phyloP scores from a whole-genome alignment of 1,140 invertebrate species.

The Hestina assimilis region DNA sequence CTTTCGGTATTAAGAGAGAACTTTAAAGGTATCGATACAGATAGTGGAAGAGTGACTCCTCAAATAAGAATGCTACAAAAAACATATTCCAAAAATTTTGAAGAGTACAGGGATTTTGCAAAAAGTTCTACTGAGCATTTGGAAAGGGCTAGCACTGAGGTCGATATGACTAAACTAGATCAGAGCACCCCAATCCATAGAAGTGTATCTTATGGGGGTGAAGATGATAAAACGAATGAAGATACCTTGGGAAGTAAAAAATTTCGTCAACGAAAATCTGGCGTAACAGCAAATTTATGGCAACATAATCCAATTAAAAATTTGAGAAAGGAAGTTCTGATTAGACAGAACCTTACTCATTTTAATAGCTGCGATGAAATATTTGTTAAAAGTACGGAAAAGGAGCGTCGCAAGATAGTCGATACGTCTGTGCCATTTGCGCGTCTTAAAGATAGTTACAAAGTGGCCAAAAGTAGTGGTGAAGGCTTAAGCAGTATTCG shows the following conservation, averaged over 20 bases:
- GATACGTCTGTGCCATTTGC: conserved; percentile 22
- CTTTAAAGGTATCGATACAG: conserved; percentile 52
- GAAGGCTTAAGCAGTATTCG: conserved; percentile 32
- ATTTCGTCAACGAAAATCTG: conserved; percentile 43
- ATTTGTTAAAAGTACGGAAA: conserved; percentile 17
- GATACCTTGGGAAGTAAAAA: conserved; percentile 21
- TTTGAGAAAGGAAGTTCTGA: conserved; percentile 50
- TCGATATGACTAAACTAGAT: conserved; percentile 23
- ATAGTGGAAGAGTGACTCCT: conserved; percentile 41
- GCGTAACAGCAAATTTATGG: conserved; percentile 37
- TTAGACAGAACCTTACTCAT: conserved; percentile 40
- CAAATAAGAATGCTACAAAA: conserved; percentile 58
- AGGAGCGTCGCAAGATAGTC: conserved; percentile 22
- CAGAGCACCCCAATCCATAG: conserved; percentile 31
- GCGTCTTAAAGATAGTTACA: conserved; percentile 25
- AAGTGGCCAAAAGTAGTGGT: background rate
- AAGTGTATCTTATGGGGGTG: conserved; percentile 35
- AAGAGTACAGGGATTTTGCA: conserved; percentile 36
- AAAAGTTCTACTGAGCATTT: conserved; percentile 39
- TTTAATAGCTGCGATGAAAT: conserved; percentile 49
- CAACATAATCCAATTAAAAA: conserved; percentile 36
- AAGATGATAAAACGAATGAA: conserved; percentile 8
- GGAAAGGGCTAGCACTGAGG: conserved; percentile 7
- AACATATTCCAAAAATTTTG: conserved; percentile 50
- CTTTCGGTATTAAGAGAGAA: conserved; percentile 52